Conservation (phyloP, 92 coral and sea anemone genomes). For the Zoanthus sansibaricus region DNA sequence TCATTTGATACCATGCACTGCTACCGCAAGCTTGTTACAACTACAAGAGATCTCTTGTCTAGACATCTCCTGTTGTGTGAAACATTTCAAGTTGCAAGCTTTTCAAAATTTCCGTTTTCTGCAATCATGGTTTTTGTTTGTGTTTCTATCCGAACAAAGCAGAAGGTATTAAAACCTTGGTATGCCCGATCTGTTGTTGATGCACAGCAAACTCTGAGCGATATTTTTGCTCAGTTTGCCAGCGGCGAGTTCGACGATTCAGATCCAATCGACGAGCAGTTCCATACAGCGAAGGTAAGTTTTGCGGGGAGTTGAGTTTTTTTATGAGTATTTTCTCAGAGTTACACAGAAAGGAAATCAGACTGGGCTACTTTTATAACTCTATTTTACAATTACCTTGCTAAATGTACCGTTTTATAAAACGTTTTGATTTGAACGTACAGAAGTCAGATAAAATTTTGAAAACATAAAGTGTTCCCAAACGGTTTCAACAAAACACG, state of each 20-base stretch:
- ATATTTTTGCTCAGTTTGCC: constrained; percentile 24
- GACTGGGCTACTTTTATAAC: constrained; percentile 26
- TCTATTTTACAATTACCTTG: constrained; percentile 6
- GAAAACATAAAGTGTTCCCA: constrained; percentile 34
- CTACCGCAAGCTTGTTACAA: constrained; percentile 31
- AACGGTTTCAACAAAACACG: not conserved
- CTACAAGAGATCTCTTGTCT: constrained; percentile 23
- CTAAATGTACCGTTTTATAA: constrained; percentile 16
- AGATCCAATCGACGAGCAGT: constrained; percentile 25
- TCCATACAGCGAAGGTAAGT: constrained; percentile 28
- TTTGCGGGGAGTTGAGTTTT: constrained; percentile 5
- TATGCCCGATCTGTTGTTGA: constrained; percentile 2
- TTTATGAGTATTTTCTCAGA: constrained; percentile 34
- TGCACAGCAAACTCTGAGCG: constrained; percentile 20
- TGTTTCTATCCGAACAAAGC: constrained; percentile 12
- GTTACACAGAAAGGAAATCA: constrained; percentile 25
- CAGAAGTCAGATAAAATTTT: constrained; percentile 26
- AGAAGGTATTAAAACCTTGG: not conserved
- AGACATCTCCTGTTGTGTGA: constrained; percentile 21
- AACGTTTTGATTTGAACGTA: constrained; percentile 23
- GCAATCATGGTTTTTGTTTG: constrained; percentile 4
- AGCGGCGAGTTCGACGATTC: constrained; percentile 32
- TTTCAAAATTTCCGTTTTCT: constrained; percentile 18
- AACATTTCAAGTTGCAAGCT: constrained; percentile 26
- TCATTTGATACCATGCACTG: constrained; percentile 30